Conservation (phyloP, 2,113 vertebrate species). For the Ictalurus punctatus region DNA sequence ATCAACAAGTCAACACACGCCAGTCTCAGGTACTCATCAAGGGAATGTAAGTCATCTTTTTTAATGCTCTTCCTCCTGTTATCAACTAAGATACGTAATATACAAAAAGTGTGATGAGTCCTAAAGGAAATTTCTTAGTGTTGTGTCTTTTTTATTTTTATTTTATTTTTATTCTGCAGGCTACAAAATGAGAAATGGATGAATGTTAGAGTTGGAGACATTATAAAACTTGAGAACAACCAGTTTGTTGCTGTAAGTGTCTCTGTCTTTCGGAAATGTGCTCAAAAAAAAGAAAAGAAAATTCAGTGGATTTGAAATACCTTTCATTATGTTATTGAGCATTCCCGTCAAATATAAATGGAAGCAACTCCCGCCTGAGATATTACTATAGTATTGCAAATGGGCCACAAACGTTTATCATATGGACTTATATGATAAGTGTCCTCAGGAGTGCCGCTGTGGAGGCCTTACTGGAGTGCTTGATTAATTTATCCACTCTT, state of each 20-base stretch:
- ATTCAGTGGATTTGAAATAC: neutral
- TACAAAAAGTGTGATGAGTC: neutral
- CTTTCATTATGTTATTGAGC: neutral
- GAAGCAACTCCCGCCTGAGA: neutral
- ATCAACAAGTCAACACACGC: conserved; percentile 73
- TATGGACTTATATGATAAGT: neutral
- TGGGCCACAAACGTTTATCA: neutral
- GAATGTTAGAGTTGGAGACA: conserved; percentile 70
- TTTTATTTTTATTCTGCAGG: conserved; percentile 44
- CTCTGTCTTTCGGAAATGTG: neutral
- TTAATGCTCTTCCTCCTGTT: neutral
- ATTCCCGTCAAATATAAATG: conserved; percentile 7
- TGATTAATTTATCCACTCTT: conserved; percentile 30
- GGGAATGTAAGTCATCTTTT: conserved; percentile 67
- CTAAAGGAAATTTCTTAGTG: neutral
- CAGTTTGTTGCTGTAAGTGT: conserved; percentile 79
- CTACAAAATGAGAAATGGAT: conserved; percentile 75
- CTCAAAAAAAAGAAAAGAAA: neutral
- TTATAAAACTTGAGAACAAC: conserved; percentile 76
- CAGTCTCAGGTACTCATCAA: conserved; percentile 70
- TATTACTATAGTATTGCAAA: conserved; percentile 7
- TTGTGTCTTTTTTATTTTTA: neutral
- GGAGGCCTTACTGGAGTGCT: neutral
- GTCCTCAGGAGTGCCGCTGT: conserved; percentile 14
- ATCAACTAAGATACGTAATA: neutral